phyloP scores from a whole-genome alignment of 92 coral and sea anemone genomes.

The Parazoanthus atlanticus region DNA sequence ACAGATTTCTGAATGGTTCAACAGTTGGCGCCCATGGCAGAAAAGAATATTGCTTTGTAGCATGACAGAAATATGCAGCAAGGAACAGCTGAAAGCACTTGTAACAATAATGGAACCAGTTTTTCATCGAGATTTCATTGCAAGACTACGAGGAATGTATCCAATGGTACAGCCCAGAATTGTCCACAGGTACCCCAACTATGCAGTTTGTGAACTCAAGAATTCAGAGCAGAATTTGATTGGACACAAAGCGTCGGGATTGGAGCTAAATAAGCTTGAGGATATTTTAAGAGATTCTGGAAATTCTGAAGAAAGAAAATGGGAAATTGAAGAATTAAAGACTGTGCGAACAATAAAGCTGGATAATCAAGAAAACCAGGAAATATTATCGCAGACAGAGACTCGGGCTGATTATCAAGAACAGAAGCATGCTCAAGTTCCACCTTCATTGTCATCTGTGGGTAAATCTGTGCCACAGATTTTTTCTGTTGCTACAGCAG shows the following conservation, averaged over 20 bases:
- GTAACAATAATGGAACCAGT: slow-evolving; percentile 93
- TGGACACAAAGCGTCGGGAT: not conserved
- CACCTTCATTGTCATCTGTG: not conserved
- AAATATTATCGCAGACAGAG: not conserved
- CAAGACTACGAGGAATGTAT: slow-evolving; percentile 84
- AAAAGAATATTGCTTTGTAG: slow-evolving; percentile 87
- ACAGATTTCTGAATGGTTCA: slow-evolving; percentile 89
- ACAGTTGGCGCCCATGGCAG: slow-evolving; percentile 95
- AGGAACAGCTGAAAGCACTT: slow-evolving; percentile 77
- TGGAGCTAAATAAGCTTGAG: slow-evolving; percentile 19
- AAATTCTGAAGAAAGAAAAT: not conserved
- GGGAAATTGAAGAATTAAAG: slow-evolving; percentile 9
- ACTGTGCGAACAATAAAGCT: slow-evolving; percentile 9
- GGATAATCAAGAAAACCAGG: not conserved
- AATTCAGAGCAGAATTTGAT: slow-evolving; percentile 2
- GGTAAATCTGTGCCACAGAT: slow-evolving; percentile 16
- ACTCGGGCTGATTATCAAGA: slow-evolving; percentile 1
- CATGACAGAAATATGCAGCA: slow-evolving; percentile 86
- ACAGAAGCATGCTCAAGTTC: not conserved
- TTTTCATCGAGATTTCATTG: slow-evolving; percentile 92
- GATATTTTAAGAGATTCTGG: slow-evolving; percentile 12
- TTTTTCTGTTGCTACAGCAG: slow-evolving; percentile 43
- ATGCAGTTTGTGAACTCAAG: not conserved
- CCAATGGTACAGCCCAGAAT: slow-evolving; percentile 66
- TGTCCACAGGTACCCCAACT: slow-evolving; percentile 61